phyloP scores from a whole-genome alignment of 2,797 vertebrate species.

The Botia almorhae region DNA sequence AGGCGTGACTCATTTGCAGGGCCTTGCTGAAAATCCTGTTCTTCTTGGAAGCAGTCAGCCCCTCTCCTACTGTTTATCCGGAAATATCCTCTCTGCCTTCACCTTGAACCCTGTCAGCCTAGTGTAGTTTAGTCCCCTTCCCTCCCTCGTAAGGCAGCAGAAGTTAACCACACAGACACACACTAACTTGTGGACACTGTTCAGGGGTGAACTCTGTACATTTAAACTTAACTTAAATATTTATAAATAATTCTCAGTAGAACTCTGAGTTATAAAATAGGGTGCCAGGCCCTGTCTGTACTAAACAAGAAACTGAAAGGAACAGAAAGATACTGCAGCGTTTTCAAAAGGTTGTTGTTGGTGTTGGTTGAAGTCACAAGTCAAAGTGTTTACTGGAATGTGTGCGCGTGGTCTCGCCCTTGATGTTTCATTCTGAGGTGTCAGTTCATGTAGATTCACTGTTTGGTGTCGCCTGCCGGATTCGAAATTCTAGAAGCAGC shows the following conservation, averaged over 20 bases:
- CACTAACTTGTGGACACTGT: background rate
- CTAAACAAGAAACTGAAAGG: background rate
- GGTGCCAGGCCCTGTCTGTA: background rate
- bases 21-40: conserved; percentile 69
- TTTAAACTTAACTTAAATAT: background rate
- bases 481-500: background rate
- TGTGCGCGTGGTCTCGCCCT: conserved; percentile 68
- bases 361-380: conserved; percentile 67
- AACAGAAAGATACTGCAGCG: conserved; percentile 13
- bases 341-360: conserved; percentile 60
- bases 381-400: conserved; percentile 73
- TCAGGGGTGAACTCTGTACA: conserved; percentile 11
- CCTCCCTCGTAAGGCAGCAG: conserved; percentile 16
- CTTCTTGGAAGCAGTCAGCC: conserved; percentile 67
- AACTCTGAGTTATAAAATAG: background rate
- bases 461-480: conserved; percentile 3
- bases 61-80: conserved; percentile 64
- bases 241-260: conserved; percentile 15
- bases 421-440: conserved; percentile 61
- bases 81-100: conserved; percentile 65
- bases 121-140: conserved; percentile 52
- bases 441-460: conserved; percentile 25
- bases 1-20: conserved; percentile 72
- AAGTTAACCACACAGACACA: conserved; percentile 32
- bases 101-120: conserved; percentile 72